A percentile compares a stretch with the other conserved stretches of the same genome.
phyloP scores from a whole-genome alignment of 2,797 vertebrate species.

The Brotula barbata region DNA sequence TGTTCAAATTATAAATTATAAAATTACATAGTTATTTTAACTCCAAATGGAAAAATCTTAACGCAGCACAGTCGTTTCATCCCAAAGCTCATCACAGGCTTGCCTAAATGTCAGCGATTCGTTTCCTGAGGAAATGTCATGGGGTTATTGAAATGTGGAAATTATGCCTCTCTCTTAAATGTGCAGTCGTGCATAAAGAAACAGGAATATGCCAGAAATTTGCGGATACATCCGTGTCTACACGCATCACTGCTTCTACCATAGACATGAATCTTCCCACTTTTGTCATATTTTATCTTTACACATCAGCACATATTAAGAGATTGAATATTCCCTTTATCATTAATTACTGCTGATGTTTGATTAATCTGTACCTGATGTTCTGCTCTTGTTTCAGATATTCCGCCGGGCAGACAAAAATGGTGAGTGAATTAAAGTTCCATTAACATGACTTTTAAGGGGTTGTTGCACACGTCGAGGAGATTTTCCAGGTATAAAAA shows the following conservation, averaged over 20 bases:
- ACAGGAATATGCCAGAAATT: neutral
- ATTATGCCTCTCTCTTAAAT: slow-evolving; percentile 20
- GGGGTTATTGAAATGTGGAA: slow-evolving; percentile 36
- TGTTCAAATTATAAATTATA: slow-evolving; percentile 7
- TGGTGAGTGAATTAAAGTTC: slow-evolving; percentile 80
- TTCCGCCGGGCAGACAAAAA: slow-evolving; percentile 96
- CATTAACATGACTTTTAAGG: slow-evolving; percentile 26
- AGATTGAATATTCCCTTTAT: neutral
- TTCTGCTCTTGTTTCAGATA: slow-evolving; percentile 83
- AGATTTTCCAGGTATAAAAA: neutral
- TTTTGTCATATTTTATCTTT: neutral
- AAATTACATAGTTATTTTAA: no score
- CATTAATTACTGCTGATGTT: neutral
- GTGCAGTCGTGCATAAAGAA: slow-evolving; percentile 11
- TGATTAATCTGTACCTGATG: slow-evolving; percentile 8
- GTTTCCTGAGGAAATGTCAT: slow-evolving; percentile 47
- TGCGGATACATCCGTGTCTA: neutral
- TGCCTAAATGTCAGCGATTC: slow-evolving; percentile 44
- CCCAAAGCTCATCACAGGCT: slow-evolving; percentile 17
- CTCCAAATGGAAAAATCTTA: neutral
- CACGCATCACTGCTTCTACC: slow-evolving; percentile 10
- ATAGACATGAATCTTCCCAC: neutral
- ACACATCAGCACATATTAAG: neutral
- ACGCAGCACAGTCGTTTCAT: neutral
- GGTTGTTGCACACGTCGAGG: neutral